Evolutionary conservation across 1,140 invertebrate species (phyloP), one percentile per base, ranked within the genome.

Genomic region (Euglossa dilemma): DNA sequence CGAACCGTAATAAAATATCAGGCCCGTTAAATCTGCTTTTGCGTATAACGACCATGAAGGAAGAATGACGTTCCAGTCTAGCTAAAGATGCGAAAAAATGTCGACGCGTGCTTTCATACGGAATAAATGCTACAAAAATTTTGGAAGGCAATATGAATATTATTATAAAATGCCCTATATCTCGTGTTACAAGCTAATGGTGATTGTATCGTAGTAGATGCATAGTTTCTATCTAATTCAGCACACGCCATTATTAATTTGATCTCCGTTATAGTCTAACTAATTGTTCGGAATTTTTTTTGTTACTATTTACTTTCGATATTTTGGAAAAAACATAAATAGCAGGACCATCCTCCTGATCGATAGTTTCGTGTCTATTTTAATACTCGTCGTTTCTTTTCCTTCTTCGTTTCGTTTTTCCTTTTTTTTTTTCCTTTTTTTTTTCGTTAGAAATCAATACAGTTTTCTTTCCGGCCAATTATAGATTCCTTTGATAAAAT

Each of bases 81-180:
- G 72, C 73, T 71, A 90, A 85, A 73, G 59, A 89, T 87, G 73
- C 77, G 76, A 84, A 88, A 80, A 84, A 91, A 89, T 90, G 85
- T 70, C 79, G 79, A 84, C 75, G 82, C 83, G 84, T 89, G 87
- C 84, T 80, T 84, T 86, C 73, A 73, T 84, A 76, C 64, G 74
- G 69, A 84, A 80, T 90, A 90, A 90, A 90, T 84, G 87, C 89
- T 91, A 91, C 76, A 90, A 88, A 88, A 90, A 90, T 90, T 89
- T 92, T 88, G 90, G 88, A 92, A 92, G 91, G 91, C 91, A 91
- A 91, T 91, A 90, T 88, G 74, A 88, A 84, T 90, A 90, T 85
- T 90, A 85, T 88, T 91, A 91, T 90, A 91, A 92, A 92, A 92
- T 91, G 90, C 90, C 90, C 91, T 92, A 91, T 89, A 89, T 78